Evolutionary conservation across 2,113 vertebrate genomes (phyloP), one percentile per base, ranked within the genome.

Genomic region (Myiagra hebetior): DNA sequence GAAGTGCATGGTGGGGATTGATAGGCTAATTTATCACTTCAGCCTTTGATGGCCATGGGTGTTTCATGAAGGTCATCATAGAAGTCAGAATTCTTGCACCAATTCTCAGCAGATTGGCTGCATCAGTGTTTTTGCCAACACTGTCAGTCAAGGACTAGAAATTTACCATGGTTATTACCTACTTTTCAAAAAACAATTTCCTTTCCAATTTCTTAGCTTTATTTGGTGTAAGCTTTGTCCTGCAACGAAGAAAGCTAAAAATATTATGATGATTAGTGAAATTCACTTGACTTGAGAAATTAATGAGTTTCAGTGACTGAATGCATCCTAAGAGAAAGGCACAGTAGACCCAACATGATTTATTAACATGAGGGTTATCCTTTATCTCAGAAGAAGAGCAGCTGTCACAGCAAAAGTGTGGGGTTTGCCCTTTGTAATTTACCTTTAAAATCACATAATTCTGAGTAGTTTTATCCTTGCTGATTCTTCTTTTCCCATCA

Each of bases 371-470:
- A 19, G 82, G 65, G 39, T 79, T 65, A 85, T 88, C 28, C 63
- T 94, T 85, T 74, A 77, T 65, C 46, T 84, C 23, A 37, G 69
- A 88, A 94, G 57, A 72, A 56, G 53, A 88, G 22, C 75, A 92
- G 55, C 7, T 8, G 3, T 37, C 68, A 77, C 33, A 84, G 55
- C 30, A 67, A 24, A 91, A 93, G 75, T 65, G 55, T 70, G 24
- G 19, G 10, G 26, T 67, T 94, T 96, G 52, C 33, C 56, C 42
- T 91, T 88, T 67, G 39, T 78, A 5, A 84, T 91, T 95, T 91
- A n/a, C 92, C 85, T 93, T 93, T 88, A 59, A 95, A 89, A 95
- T 89, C 46, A 59, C 79, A 75, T 89, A 11, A 67, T 83, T 88
- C 50, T 57, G 46, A 63, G 53, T 24, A 65, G 23, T 67, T 86